Conservation (phyloP, 2,888 invertebrate genomes). For the Argyresthia albistria region DNA sequence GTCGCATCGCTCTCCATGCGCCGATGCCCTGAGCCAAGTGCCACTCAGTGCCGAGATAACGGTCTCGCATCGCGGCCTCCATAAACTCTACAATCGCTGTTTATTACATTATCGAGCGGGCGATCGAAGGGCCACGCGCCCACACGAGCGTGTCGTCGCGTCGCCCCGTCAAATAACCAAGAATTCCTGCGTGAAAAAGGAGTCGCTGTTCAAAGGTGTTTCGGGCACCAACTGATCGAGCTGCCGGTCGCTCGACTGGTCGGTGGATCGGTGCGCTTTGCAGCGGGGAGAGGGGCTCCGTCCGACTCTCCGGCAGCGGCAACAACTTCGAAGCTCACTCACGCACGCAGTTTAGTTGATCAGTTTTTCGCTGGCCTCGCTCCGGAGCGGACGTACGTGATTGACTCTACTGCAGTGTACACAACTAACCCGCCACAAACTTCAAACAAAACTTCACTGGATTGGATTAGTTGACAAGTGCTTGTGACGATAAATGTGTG, state of each 20-base stretch:
- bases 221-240: constrained; percentile 19
- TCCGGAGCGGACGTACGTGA: constrained; percentile 15
- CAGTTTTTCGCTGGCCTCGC: background rate
- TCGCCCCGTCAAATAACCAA: constrained; percentile 38
- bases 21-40: constrained; percentile 28
- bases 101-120: constrained; percentile 39
- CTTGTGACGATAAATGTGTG: constrained; percentile 36
- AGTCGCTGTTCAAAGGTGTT: constrained; percentile 8
- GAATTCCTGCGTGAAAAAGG: constrained; percentile 39
- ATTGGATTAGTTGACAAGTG: constrained; percentile 56
- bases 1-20: constrained; percentile 40
- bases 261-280: constrained; percentile 46
- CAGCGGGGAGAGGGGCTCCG: background rate
- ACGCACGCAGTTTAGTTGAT: constrained; percentile 17
- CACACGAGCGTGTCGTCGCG: constrained; percentile 29
- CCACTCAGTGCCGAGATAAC: constrained; percentile 40
- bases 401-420: background rate
- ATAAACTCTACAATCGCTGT: constrained; percentile 41
- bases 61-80: constrained; percentile 36
- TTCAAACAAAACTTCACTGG: constrained; percentile 48
- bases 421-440: constrained; percentile 17
- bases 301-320: constrained; percentile 11
- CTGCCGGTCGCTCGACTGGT: constrained; percentile 13
- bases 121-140: constrained; percentile 29
- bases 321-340: constrained; percentile 17